These are phyloP conservation scores for Parasteatoda lunata DNA, from an alignment of 2,888 invertebrate genomes.

Conservation along the genomic window DNA sequence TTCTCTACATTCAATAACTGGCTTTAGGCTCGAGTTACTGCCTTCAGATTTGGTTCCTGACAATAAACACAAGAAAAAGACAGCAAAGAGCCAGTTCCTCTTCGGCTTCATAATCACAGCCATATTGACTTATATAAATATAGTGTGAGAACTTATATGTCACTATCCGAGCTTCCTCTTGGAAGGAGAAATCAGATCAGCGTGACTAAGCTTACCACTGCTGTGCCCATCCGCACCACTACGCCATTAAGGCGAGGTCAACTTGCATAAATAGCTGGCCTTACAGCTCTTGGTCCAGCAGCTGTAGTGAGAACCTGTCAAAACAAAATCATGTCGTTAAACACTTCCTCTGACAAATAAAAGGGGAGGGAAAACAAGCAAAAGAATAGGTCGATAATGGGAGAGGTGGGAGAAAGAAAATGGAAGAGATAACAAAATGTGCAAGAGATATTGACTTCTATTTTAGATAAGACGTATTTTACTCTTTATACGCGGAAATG, in stretches of 20 bases:
- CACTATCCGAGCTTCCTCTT: neutral
- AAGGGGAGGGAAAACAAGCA: slow-evolving; percentile 29
- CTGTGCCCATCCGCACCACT: neutral
- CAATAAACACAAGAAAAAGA: slow-evolving; percentile 34
- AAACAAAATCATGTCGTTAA: slow-evolving; percentile 42
- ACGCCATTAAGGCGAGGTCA: slow-evolving; percentile 35
- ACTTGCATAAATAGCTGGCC: slow-evolving; percentile 18
- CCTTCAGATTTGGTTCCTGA: slow-evolving; percentile 5
- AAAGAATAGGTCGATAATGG: slow-evolving; percentile 45
- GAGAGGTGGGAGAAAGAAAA: slow-evolving; percentile 16
- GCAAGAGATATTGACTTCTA: slow-evolving; percentile 31
- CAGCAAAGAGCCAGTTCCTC: slow-evolving; percentile 16
- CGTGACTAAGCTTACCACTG: neutral
- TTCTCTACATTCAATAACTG: slow-evolving; percentile 79
- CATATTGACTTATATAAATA: neutral
- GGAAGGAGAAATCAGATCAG: neutral
- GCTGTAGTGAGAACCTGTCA: slow-evolving; percentile 31
- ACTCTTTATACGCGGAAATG: neutral
- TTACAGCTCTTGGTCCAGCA: slow-evolving; percentile 17
- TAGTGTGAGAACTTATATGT: neutral
- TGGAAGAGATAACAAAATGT: slow-evolving; percentile 36
- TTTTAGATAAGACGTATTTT: slow-evolving; percentile 28
- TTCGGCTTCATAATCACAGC: neutral
- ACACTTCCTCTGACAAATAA: slow-evolving; percentile 19
- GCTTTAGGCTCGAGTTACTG: slow-evolving; percentile 8